Evolutionary conservation across 2,888 invertebrate species (phyloP), one percentile per base, ranked within the genome.

Genomic region (Chrysotoxum bicinctum): DNA sequence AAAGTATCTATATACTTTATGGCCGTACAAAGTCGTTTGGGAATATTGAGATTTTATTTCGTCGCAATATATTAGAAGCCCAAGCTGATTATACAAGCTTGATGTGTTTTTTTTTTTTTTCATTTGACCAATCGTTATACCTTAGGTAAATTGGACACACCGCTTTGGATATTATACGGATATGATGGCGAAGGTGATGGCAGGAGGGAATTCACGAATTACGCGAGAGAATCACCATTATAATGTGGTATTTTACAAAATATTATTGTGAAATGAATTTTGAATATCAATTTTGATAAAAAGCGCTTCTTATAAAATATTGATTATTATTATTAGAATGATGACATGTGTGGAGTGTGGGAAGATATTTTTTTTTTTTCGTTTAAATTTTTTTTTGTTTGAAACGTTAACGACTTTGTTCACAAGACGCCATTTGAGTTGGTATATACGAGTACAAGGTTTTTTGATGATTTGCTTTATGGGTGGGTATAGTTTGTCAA

Each of bases 171-270:
- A n/a, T 40, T 40, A 37, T 37, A n/a, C 3, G 35, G 35, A 35
- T 45, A 35, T 10, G 9, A 21, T 23, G 3, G 52, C 1, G n/a
- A 52, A 35, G 56, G 70, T 37, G 48, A 16, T 12, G 9, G 21
- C 40, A 26, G 54, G 40, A 35, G 32, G 43, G 19, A 43, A 62
- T 43, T 37, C 80, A 73, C 62, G 77, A 85, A 81, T 85, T 85
- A 85, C 85, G 85, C 85, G 85, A 85, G 85, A 85, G 85, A 85
- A 85, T 77, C 85, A 74, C 85, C 89, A 90, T 90, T 90, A n/a
- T n/a, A 90, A 90, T 90, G 89, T 89, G 90, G 90, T 88, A 90
- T 90, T 90, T 89, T 90, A 90, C 90, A 90, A 89, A 90, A 89
- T 90, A 90, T 90, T 90, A 90, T 85, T 68, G 81, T 81, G 76